Conservation (phyloP, 2,888 invertebrate genomes). For the Drosophila lutescens region DNA sequence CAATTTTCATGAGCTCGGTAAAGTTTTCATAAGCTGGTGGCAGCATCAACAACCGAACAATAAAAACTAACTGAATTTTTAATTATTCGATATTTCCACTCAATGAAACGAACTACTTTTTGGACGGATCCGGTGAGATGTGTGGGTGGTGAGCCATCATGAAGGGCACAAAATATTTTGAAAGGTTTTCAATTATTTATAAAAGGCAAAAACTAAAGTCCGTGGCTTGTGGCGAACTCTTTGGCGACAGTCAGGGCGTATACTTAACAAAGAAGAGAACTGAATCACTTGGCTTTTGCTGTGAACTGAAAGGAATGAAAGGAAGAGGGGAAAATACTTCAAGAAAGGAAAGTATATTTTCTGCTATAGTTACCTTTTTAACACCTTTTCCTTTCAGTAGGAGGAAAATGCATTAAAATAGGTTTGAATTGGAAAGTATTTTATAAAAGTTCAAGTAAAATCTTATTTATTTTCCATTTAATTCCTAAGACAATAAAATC, state of each 20-base stretch:
- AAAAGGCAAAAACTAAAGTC: slow-evolving; percentile 19
- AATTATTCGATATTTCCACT: slow-evolving; percentile 63
- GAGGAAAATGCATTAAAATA: neutral
- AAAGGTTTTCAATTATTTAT: slow-evolving; percentile 46
- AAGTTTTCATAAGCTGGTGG: slow-evolving; percentile 46
- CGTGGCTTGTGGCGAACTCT: neutral
- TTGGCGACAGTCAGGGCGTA: slow-evolving; percentile 5
- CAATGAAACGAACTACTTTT: slow-evolving; percentile 43
- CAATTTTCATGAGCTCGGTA: slow-evolving; percentile 63
- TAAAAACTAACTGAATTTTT: slow-evolving; percentile 75
- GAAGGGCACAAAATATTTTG: slow-evolving; percentile 23
- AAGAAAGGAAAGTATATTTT: neutral
- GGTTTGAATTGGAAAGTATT: no score
- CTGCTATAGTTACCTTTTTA: neutral
- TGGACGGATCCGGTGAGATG: neutral
- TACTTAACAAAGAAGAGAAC: neutral
- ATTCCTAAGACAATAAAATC: neutral
- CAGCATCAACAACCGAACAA: slow-evolving; percentile 54
- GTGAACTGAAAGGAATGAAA: neutral
- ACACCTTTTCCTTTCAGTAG: neutral
- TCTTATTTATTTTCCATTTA: neutral
- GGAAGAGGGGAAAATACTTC: neutral
- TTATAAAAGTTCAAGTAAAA: neutral
- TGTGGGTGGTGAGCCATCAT: slow-evolving; percentile 10
- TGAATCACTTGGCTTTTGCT: neutral